phyloP scores from a whole-genome alignment of 1,140 invertebrate genomes.

The Brachionus paranguensis region DNA sequence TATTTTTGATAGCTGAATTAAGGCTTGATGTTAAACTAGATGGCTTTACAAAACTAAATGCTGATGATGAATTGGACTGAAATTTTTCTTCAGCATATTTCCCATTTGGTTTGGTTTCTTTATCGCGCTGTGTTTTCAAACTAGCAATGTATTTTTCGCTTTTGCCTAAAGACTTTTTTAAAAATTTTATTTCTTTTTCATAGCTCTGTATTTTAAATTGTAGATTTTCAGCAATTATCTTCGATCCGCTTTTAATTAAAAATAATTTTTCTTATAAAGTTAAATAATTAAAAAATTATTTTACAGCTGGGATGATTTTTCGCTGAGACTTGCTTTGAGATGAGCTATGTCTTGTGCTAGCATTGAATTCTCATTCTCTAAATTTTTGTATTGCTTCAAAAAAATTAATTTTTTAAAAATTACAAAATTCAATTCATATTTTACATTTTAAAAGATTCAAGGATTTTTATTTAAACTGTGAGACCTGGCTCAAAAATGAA shows the following conservation, averaged over 20 bases:
- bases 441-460: no score
- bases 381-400: conserved; percentile 2
- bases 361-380: conserved; percentile 6
- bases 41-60: not conserved
- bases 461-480: no score
- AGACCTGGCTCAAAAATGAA: no score
- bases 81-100: conserved; percentile 33
- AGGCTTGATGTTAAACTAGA: not conserved
- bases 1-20: not conserved
- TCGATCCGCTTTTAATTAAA: not conserved
- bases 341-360: not conserved
- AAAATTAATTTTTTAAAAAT: not conserved
- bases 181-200: conserved; percentile 49
- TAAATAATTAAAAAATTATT: not conserved
- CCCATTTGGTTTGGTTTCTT: not conserved
- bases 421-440: no score
- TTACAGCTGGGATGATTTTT: conserved; percentile 31
- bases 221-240: conserved; percentile 37
- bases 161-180: conserved; percentile 50
- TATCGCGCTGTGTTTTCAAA: conserved; percentile 45
- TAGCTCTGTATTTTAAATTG: conserved; percentile 48
- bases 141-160: conserved; percentile 53
- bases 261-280: not conserved
- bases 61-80: conserved; percentile 33
- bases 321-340: not conserved